Conservation (phyloP, 2,888 invertebrate species). For the Brachycybe producta region DNA sequence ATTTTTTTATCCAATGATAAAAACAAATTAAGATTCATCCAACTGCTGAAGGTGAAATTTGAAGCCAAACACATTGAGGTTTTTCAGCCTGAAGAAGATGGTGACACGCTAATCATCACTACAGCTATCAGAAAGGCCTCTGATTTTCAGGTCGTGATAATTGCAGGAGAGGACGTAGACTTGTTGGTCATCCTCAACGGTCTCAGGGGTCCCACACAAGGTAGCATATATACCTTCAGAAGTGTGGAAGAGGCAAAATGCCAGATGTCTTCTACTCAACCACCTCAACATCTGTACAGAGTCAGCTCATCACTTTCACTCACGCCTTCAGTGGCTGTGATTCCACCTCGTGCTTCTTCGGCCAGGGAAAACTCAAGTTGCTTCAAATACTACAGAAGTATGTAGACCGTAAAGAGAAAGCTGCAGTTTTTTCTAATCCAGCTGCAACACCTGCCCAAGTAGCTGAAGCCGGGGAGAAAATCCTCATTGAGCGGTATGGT, state of each 20-base stretch:
- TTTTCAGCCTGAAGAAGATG: conserved; percentile 2
- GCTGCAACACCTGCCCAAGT: not conserved
- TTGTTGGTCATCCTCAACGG: not conserved
- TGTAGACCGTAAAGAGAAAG: not conserved
- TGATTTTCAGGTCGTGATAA: not conserved
- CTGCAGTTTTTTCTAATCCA: not conserved
- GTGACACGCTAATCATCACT: not conserved
- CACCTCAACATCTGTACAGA: not conserved
- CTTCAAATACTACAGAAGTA: not conserved
- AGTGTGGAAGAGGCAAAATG: not conserved
- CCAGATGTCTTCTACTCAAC: conserved; percentile 6
- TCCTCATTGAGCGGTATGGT: not conserved
- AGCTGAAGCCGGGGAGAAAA: not conserved
- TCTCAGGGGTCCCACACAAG: not conserved
- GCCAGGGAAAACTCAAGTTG: conserved; percentile 3
- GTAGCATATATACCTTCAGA: not conserved
- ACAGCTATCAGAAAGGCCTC: not conserved
- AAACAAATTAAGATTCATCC: conserved; percentile 1
- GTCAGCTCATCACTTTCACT: not conserved
- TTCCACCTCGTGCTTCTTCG: conserved; percentile 1
- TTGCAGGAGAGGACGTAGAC: not conserved
- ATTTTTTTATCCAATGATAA: not conserved
- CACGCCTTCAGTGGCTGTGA: conserved; percentile 7
- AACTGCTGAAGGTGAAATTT: not conserved
- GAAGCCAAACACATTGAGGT: conserved; percentile 3